A percentile compares a stretch with the other conserved stretches of the same genome.
phyloP scores from a whole-genome alignment of 2,888 invertebrate species.

The Ceraclea dissimilis region DNA sequence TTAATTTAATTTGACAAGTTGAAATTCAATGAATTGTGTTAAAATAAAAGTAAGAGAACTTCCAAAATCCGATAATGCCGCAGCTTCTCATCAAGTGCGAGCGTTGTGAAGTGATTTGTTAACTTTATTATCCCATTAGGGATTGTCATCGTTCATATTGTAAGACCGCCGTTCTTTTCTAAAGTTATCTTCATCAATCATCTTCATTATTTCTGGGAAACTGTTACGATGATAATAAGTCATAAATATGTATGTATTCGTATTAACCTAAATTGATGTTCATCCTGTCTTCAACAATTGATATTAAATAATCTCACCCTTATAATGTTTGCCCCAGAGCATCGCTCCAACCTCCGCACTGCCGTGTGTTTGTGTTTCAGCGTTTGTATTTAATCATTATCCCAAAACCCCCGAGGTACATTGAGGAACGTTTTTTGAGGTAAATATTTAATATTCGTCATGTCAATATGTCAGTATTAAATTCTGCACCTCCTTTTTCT shows the following conservation, averaged over 20 bases:
- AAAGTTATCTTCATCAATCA: not conserved
- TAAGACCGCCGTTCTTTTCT: no score
- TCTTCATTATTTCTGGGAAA: not conserved
- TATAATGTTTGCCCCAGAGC: not conserved
- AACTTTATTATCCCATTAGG: constrained; percentile 2
- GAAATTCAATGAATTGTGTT: no score
- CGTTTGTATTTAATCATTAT: no score
- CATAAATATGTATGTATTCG: not conserved
- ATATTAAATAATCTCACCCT: not conserved
- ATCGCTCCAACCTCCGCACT: not conserved
- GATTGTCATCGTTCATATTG: not conserved
- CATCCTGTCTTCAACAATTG: not conserved
- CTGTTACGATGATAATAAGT: not conserved
- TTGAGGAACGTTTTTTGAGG: no score
- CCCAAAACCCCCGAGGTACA: no score
- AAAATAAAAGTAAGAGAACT: no score
- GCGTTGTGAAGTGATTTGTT: not conserved
- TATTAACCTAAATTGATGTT: not conserved
- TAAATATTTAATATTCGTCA: no score
- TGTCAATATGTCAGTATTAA: no score
- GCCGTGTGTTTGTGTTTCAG: not conserved
- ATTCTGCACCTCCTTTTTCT: no score
- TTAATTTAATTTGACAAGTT: no score
- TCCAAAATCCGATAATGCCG: no score
- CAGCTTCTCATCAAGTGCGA: not conserved